Conservation (phyloP, 2,797 vertebrate genomes). For the Bryconaethiops microstoma region DNA sequence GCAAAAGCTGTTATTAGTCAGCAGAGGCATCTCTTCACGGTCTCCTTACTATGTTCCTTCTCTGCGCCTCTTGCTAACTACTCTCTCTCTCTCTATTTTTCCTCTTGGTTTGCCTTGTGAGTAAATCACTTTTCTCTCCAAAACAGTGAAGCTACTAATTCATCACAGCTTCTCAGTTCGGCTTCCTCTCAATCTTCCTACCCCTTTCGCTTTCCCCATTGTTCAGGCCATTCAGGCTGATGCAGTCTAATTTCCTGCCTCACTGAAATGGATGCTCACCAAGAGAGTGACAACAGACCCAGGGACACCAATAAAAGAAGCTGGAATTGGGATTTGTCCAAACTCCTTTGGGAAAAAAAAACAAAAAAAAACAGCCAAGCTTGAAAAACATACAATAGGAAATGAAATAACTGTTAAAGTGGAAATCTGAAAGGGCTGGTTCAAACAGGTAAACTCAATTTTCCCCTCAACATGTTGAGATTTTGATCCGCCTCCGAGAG, state of each 20-base stretch:
- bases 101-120: slow-evolving; percentile 31
- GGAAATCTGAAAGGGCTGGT: slow-evolving; percentile 83
- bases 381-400: slow-evolving; percentile 87
- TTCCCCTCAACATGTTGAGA: slow-evolving; percentile 71
- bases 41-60: slow-evolving; percentile 36
- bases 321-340: slow-evolving; percentile 75
- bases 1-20: slow-evolving; percentile 14
- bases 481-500: slow-evolving; percentile 54
- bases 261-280: slow-evolving; percentile 71
- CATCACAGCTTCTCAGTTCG: slow-evolving; percentile 20
- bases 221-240: slow-evolving; percentile 62
- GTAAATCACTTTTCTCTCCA: slow-evolving; percentile 60
- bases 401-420: slow-evolving; percentile 88
- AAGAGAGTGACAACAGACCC: slow-evolving; percentile 56
- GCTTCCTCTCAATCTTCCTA: slow-evolving; percentile 52
- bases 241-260: slow-evolving; percentile 75
- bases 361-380: slow-evolving; percentile 72
- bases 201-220: slow-evolving; percentile 24
- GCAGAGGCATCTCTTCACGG: neutral
- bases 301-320: slow-evolving; percentile 73
- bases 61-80: slow-evolving; percentile 43
- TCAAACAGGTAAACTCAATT: slow-evolving; percentile 81
- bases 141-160: slow-evolving; percentile 45
- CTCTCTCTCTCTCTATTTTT: slow-evolving; percentile 63
- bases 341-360: slow-evolving; percentile 38